Conservation (phyloP, 2,797 vertebrate species). For the Onychomys torridus region DNA sequence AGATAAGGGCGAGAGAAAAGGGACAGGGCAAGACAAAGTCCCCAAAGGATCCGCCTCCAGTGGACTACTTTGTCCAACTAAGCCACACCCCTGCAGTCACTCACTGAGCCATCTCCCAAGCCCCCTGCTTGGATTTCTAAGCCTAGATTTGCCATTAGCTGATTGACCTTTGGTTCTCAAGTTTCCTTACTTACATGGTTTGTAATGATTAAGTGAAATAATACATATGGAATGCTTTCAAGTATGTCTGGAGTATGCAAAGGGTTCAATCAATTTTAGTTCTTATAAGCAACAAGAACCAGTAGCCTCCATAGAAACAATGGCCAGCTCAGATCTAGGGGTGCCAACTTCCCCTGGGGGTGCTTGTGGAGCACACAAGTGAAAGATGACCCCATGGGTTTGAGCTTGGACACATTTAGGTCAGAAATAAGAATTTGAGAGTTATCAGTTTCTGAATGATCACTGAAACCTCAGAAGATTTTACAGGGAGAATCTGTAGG, state of each 20-base stretch:
- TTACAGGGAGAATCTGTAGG: slow-evolving; percentile 29
- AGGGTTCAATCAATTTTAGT: slow-evolving; percentile 22
- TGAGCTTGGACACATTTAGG: slow-evolving; percentile 21
- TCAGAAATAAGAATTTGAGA: slow-evolving; percentile 53
- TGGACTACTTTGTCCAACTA: not conserved
- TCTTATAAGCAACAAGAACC: slow-evolving; percentile 40
- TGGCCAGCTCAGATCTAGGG: slow-evolving; percentile 25
- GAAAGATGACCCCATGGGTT: slow-evolving; percentile 31
- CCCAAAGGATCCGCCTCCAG: not conserved
- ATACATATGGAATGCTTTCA: slow-evolving; percentile 7
- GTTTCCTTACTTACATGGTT: slow-evolving; percentile 39
- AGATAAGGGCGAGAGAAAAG: not conserved
- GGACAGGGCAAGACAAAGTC: not conserved
- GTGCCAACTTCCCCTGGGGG: not conserved
- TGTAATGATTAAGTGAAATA: slow-evolving; percentile 58
- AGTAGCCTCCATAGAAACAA: not conserved
- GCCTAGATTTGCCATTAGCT: not conserved
- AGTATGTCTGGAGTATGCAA: not conserved
- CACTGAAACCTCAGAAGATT: slow-evolving; percentile 43
- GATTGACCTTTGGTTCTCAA: slow-evolving; percentile 42
- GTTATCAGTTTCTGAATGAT: slow-evolving; percentile 20
- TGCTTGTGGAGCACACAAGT: slow-evolving; percentile 40
- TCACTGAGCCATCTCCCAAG: not conserved
- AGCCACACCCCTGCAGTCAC: not conserved
- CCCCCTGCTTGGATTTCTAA: slow-evolving; percentile 32